phyloP scores from a whole-genome alignment of 2,888 invertebrate genomes.

The Cerastis leucographa region DNA sequence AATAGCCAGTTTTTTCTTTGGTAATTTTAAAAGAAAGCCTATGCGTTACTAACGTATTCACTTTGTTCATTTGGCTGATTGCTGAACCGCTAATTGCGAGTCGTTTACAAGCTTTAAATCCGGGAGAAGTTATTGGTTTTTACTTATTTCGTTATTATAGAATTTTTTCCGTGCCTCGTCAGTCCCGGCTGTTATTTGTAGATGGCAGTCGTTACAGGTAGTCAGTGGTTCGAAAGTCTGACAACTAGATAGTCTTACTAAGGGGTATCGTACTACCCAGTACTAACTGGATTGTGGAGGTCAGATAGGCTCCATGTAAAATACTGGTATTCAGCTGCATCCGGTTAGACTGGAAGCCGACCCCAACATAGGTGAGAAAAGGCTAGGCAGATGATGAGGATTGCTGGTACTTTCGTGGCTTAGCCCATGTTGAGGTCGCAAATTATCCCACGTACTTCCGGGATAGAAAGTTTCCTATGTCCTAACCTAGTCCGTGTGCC shows the following conservation, averaged over 20 bases:
- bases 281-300: no score
- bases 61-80: constrained; percentile 8
- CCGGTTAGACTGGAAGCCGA: no score
- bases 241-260: no score
- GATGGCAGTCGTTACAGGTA: no score
- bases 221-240: no score
- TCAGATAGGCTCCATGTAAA: no score
- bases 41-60: background rate
- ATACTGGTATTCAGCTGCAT: no score
- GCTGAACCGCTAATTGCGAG: background rate
- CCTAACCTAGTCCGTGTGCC: background rate
- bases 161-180: no score
- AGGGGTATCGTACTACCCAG: no score
- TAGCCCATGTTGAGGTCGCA: background rate
- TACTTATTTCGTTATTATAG: background rate
- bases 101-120: background rate
- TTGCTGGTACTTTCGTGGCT: background rate
- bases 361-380: no score
- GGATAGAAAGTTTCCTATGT: background rate
- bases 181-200: no score
- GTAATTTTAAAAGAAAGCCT: background rate
- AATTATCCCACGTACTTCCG: background rate
- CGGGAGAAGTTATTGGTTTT: background rate
- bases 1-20: background rate
- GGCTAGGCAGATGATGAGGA: no score